Conservation (phyloP, 1,140 invertebrate species). For the Mya arenaria region DNA sequence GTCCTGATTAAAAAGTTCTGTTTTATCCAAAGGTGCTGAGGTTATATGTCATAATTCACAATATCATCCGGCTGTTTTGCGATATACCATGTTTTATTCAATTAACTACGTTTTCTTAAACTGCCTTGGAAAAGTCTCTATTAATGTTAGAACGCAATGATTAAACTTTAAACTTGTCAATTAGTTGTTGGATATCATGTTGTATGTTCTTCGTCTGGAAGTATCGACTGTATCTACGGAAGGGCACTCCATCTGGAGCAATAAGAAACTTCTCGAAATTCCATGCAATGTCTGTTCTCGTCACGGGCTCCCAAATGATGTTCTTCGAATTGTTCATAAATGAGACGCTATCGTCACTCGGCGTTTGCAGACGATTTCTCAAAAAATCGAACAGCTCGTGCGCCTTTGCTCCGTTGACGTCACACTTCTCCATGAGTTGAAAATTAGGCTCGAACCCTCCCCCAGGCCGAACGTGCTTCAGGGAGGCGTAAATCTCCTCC, state of each 20-base stretch:
- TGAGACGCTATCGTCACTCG: conserved; percentile 64
- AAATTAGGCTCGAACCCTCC: conserved; percentile 84
- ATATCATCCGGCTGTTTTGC: too few relatives aligned
- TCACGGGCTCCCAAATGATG: conserved; percentile 73
- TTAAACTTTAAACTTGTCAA: conserved; percentile 56
- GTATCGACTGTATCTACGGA: conserved; percentile 81
- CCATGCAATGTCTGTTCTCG: conserved; percentile 69
- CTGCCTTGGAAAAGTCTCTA: too few relatives aligned
- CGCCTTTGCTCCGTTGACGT: conserved; percentile 84
- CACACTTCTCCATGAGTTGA: conserved; percentile 82
- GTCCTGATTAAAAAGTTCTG: too few relatives aligned
- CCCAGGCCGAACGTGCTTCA: conserved; percentile 84
- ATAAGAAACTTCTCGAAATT: conserved; percentile 77
- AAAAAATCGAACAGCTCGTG: conserved; percentile 84
- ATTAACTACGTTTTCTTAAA: too few relatives aligned
- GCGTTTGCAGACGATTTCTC: conserved; percentile 80
- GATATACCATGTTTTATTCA: too few relatives aligned
- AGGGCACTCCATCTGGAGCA: conserved; percentile 77
- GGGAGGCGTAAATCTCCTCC: conserved; percentile 82
- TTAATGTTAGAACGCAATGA: too few relatives aligned
- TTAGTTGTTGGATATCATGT: conserved; percentile 72
- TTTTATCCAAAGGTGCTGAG: too few relatives aligned
- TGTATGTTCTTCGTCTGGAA: conserved; percentile 72
- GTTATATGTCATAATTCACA: too few relatives aligned
- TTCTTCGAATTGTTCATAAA: conserved; percentile 63